Evolutionary conservation across 2,113 vertebrate species (phyloP).

Genomic region (Otus sunia): DNA sequence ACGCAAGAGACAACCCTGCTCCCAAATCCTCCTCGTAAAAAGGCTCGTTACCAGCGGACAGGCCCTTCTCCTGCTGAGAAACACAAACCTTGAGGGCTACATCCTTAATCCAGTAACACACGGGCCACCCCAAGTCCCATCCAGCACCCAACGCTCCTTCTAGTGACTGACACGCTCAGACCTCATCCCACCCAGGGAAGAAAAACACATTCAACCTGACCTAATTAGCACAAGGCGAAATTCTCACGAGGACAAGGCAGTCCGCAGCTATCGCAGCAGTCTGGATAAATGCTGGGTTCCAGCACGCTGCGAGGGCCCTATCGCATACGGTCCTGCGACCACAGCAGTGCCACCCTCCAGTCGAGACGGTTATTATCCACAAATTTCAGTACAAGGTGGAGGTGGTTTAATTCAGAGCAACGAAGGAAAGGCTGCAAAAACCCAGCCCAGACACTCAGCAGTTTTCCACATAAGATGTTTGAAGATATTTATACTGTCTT

Average conservation of each 20-base stretch:
- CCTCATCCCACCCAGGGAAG: background rate
- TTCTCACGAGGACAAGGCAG: background rate
- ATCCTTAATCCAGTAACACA: background rate
- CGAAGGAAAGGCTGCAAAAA: background rate
- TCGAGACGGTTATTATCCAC: fast-evolving
- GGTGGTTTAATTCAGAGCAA: background rate
- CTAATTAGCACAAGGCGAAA: background rate
- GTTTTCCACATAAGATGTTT: background rate
- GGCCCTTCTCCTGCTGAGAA: background rate
- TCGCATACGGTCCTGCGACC: background rate
- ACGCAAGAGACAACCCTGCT: background rate
- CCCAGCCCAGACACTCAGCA: background rate
- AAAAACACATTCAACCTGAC: background rate
- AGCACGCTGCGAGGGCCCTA: fast-evolving
- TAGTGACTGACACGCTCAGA: background rate
- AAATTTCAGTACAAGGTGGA: background rate
- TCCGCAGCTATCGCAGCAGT: background rate
- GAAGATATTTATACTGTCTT: background rate
- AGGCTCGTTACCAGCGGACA: background rate
- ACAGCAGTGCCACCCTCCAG: background rate
- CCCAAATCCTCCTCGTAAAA: background rate
- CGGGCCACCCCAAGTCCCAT: background rate
- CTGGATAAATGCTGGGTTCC: fast-evolving
- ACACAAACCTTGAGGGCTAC: fast-evolving
- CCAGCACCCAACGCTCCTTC: background rate